Base-by-base conservation (phyloP, 2,888 invertebrate species). In the Stenurella melanura region DNA sequence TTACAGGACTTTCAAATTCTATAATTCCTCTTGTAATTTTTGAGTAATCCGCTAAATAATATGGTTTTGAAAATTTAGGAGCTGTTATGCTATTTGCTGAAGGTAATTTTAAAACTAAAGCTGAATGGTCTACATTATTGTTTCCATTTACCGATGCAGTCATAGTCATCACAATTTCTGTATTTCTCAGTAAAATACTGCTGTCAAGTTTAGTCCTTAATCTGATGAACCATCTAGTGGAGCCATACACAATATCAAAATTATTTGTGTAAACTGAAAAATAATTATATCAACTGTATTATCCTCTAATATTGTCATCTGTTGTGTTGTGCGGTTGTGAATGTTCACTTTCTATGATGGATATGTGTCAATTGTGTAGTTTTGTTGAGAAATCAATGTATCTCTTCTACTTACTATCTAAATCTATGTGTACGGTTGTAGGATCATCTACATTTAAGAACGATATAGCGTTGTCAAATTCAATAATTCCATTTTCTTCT, bases 331-430 rank as follows among this genome's bases (percentile, higher is more conserved):
- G 30, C 7, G 30, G 3, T 34, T 34, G 7, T 34, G 30, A 5
- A 9, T 34, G 3, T 9, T 34, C 30, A 34, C 30, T 34, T 34
- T 7, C 30, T 34, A 0, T 57, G 57, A 42, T 15, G 2, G 42
- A 42, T 18, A 18, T 57, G 15, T 57, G 3, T 10, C 1, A 0
- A 4, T 58, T 5, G 10, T 58, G 15, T 0, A 12, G 19, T 19
- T 42, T 15, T 12, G 4, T 1, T 42, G 42, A 15, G 15, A 15
- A 1, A 15, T 50, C 0, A 7, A 6, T n/a, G n/a, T 4, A n/a
- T 2, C n/a, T n/a, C n/a, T 50, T 26, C 57, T 58, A 76, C 75
- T 76, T 76, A 76, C 75, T 60, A 57, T 71, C 70, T 54, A 77
- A 34, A 3, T 11, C 34, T 21, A 77, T 71, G 18, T 21, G 18